Conservation (phyloP, 2,113 vertebrate genomes). For the Chaetops frenatus region DNA sequence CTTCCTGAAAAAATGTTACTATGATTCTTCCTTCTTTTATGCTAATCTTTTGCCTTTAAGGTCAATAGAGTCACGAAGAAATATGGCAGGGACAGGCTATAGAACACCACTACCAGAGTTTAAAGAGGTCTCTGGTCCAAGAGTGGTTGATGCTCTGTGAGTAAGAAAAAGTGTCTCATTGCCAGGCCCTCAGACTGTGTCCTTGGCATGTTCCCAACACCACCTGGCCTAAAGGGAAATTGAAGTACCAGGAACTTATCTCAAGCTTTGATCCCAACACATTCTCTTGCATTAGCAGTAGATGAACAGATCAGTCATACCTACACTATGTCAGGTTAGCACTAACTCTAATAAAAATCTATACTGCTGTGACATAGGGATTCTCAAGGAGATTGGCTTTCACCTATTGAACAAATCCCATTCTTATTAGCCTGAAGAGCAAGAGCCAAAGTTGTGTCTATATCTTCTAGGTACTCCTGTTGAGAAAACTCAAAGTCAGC, state of each 20-base stretch:
- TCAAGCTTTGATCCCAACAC: slow-evolving; percentile 2
- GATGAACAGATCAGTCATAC: slow-evolving; percentile 42
- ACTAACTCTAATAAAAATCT: slow-evolving; percentile 34
- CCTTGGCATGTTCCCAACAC: slow-evolving; percentile 16
- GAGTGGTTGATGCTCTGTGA: background rate
- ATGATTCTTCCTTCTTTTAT: background rate
- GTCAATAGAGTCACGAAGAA: background rate
- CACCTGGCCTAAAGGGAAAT: background rate
- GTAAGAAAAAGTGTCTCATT: slow-evolving; percentile 1
- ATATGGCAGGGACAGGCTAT: background rate
- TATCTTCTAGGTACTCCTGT: background rate
- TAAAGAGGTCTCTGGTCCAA: background rate
- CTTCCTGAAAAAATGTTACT: background rate
- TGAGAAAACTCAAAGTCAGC: background rate
- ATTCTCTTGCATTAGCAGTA: slow-evolving; percentile 1
- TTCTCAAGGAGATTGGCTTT: slow-evolving; percentile 25
- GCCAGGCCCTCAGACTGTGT: background rate
- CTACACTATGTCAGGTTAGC: background rate
- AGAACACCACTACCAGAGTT: background rate
- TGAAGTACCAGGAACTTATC: background rate
- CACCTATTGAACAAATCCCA: background rate
- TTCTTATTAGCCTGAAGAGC: background rate
- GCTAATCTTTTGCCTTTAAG: background rate
- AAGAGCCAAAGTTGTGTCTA: background rate
- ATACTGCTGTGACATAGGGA: slow-evolving; percentile 1